Percentiles rank a stretch among this genome's conserved stretches.
phyloP scores from a whole-genome alignment of 2,113 vertebrate genomes.

The Daboia siamensis region DNA sequence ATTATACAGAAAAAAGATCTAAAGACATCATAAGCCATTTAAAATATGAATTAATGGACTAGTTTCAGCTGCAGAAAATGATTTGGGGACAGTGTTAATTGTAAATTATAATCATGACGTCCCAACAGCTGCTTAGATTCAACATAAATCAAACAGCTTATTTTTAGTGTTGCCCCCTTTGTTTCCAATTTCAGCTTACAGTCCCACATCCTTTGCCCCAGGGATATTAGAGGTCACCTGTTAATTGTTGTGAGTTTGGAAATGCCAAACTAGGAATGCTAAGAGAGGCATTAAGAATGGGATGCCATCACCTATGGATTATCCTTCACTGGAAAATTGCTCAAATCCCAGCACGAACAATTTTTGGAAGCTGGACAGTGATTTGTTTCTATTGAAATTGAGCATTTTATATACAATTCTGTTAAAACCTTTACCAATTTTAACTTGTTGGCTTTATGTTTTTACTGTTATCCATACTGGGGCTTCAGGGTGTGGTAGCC shows the following conservation, averaged over 20 bases:
- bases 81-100: background rate
- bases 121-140: background rate
- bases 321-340: background rate
- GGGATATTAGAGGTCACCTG: background rate
- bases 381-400: background rate
- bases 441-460: slow-evolving; percentile 7
- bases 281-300: background rate
- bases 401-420: background rate
- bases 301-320: background rate
- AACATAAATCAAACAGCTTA: background rate
- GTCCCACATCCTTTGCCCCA: background rate
- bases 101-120: background rate
- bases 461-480: background rate
- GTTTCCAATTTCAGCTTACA: background rate
- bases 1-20: background rate
- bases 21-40: background rate
- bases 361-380: background rate
- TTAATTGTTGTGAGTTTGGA: background rate
- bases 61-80: background rate
- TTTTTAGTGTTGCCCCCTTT: background rate
- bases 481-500: background rate
- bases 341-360: background rate
- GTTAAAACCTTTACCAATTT: background rate
- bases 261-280: background rate
- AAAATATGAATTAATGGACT: background rate